These are phyloP conservation scores for Brachyrhaphis roseni DNA, from an alignment of 2,797 vertebrate species.

Conservation along the genomic window DNA sequence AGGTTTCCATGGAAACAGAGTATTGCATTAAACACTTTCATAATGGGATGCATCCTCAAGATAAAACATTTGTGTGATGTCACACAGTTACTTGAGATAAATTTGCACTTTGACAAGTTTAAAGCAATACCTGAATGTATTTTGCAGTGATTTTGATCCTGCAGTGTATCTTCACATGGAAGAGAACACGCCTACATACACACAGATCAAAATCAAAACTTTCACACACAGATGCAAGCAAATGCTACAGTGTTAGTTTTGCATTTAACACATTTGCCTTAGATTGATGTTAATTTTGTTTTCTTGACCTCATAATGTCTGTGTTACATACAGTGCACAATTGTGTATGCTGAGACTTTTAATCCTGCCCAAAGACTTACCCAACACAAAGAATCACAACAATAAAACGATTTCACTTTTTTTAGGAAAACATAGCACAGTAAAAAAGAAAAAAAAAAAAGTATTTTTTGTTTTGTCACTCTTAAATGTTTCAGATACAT, in stretches of 20 bases:
- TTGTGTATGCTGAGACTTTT: neutral
- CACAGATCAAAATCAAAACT: neutral
- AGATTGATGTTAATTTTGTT: neutral
- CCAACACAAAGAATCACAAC: neutral
- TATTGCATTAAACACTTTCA: conserved; percentile 57
- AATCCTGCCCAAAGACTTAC: neutral
- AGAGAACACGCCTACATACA: neutral
- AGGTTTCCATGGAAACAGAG: conserved; percentile 79
- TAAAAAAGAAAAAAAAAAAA: neutral
- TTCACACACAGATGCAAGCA: neutral
- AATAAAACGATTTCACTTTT: neutral
- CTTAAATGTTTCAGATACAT: neutral
- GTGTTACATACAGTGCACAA: neutral
- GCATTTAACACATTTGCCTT: neutral
- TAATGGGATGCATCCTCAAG: conserved; percentile 49
- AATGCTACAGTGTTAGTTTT: neutral
- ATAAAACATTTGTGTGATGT: conserved; percentile 29
- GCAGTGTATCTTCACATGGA: neutral
- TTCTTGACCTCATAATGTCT: neutral
- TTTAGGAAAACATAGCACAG: neutral
- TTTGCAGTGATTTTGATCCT: neutral
- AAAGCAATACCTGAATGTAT: neutral
- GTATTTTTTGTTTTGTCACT: neutral
- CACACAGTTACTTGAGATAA: neutral
- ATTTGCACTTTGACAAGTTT: neutral